phyloP scores from a whole-genome alignment of 1,140 invertebrate species.

The Spodoptera frugiperda region DNA sequence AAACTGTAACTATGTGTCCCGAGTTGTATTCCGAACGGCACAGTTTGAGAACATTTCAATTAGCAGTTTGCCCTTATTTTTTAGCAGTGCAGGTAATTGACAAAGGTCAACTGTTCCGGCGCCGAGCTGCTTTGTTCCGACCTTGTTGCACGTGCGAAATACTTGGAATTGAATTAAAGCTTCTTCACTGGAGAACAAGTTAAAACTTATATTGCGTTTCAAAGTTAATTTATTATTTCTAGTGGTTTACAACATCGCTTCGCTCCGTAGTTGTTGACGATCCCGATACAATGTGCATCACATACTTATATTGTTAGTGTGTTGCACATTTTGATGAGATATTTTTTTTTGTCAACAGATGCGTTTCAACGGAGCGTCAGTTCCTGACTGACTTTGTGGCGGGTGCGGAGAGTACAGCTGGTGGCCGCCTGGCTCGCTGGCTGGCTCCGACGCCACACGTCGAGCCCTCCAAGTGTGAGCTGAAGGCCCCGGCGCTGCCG shows the following conservation, averaged over 20 bases:
- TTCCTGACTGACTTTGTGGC: constrained; percentile 97
- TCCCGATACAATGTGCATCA: neutral
- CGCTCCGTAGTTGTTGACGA: neutral
- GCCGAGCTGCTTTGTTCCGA: neutral
- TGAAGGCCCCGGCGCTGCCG: constrained; percentile 91
- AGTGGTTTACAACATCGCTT: neutral
- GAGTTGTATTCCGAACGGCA: too few species aligned
- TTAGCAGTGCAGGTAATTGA: too few species aligned
- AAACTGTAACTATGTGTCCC: too few species aligned
- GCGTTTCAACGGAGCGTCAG: constrained; percentile 93
- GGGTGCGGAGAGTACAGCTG: constrained; percentile 94
- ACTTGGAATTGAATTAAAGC: neutral
- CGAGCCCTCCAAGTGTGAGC: constrained; percentile 94
- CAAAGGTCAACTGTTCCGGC: neutral
- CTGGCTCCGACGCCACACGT: constrained; percentile 97
- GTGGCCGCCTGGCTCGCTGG: constrained; percentile 97
- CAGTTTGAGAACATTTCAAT: too few species aligned
- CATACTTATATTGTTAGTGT: neutral
- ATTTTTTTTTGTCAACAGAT: constrained; percentile 60
- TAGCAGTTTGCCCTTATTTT: too few species aligned
- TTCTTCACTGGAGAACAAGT: neutral
- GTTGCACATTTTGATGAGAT: neutral
- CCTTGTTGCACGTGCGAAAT: neutral
- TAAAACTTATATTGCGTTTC: constrained; percentile 1
- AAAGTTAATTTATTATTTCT: constrained; percentile 10